Evolutionary conservation across 1,140 invertebrate species (phyloP), one percentile per base, ranked within the genome.

Genomic region (Ips typographus): DNA sequence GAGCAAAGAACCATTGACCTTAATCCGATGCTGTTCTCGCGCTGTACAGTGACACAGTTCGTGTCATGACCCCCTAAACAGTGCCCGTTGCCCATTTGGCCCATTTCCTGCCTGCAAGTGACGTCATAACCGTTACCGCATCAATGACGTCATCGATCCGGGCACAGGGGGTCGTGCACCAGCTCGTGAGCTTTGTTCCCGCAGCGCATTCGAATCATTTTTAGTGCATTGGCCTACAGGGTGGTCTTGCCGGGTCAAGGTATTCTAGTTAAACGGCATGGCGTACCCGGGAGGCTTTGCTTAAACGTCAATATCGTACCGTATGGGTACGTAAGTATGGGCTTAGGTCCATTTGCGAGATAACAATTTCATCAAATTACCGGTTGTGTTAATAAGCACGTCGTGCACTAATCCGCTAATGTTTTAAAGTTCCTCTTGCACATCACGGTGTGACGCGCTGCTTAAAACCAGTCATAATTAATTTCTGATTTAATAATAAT

Each of bases 401-500:
- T 61, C 44, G 49, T 61, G 59, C 47, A 61, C 36, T 61, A 61
- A 61, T 36, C 37, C 59, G 41, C 6, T 49, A 64, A 52, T 39
- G 62, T 64, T 53, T 64, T 41, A 8, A 64, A 64, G 55, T 64
- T 64, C 39, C 62, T 64, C 44, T 53, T 53, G 22, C 38, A 64
- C 62, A 55, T 64, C 62, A 55, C 8, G 4, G 49, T 53, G 44
- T 64, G 62, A 64, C 39, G 62, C 55, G 49, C 39, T 64, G 40
- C 41, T 55, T 39, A 64, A 38, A 64, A 53, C 51, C 62, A 39
- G 8, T 39, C 39, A 64, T 64, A 64, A 64, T 64, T 64, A 64
- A 64, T 64, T 64, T 64, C 52, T 49, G 44, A 64, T 64, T 52
- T 64, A 55, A 64, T 64, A 64, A 53, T 40, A 64, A 64, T 64